Evolutionary conservation across 2,113 vertebrate genomes (phyloP).

Genomic region (Meleagris gallopavo): DNA sequence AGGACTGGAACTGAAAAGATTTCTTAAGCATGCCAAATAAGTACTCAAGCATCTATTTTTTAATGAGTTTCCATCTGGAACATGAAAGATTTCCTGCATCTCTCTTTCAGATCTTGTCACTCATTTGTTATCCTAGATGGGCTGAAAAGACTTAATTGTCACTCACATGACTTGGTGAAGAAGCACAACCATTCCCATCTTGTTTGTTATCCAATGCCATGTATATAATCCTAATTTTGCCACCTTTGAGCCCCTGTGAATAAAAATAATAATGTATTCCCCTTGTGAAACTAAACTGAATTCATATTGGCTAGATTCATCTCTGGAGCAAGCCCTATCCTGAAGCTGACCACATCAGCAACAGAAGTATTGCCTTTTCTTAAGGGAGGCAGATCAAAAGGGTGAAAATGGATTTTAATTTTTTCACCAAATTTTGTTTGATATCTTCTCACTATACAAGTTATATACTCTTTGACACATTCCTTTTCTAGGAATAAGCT

Average conservation of each 20-base stretch:
- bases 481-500: neutral
- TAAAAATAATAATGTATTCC: neutral
- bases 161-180: neutral
- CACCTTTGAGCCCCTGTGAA: accelerated
- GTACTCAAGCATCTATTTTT: neutral
- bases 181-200: neutral
- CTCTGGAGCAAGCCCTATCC: neutral
- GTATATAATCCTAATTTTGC: neutral
- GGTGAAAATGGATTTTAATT: neutral
- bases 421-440: neutral
- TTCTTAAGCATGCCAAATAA: neutral
- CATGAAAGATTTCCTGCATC: neutral
- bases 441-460: neutral
- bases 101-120: neutral
- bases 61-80: neutral
- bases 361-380: neutral
- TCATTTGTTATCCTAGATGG: neutral
- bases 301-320: neutral
- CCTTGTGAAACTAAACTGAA: neutral
- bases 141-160: neutral
- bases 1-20: neutral
- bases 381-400: neutral
- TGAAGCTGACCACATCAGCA: neutral
- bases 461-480: neutral
- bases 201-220: neutral